Conservation (phyloP, 2,113 vertebrate genomes). For the Lutjanus erythropterus region DNA sequence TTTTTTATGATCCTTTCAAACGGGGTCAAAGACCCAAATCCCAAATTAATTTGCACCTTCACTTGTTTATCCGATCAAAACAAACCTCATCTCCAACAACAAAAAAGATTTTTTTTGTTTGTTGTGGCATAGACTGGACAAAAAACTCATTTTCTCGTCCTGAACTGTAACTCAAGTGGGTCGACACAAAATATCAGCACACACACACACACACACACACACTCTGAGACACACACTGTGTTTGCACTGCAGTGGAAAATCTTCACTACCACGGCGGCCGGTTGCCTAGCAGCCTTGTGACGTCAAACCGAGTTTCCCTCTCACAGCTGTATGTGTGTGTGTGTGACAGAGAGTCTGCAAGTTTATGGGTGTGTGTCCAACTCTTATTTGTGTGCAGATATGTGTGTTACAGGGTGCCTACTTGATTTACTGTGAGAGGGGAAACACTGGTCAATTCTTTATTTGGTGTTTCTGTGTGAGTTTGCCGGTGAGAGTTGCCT, state of each 20-base stretch:
- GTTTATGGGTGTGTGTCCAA: conserved; percentile 51
- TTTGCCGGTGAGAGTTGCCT: neutral
- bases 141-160: conserved; percentile 27
- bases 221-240: conserved; percentile 31
- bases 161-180: conserved; percentile 52
- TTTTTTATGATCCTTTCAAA: conserved; percentile 22
- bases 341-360: conserved; percentile 35
- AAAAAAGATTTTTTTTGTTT: neutral
- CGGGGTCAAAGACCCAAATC: neutral
- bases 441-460: conserved; percentile 77
- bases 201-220: conserved; percentile 25
- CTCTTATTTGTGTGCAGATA: conserved; percentile 18
- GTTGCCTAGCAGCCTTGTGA: conserved; percentile 85
- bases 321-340: conserved; percentile 83
- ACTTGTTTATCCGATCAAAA: neutral
- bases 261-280: conserved; percentile 83
- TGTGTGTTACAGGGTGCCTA: conserved; percentile 21
- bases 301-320: conserved; percentile 88
- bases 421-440: conserved; percentile 56
- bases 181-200: conserved; percentile 26
- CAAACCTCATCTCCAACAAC: neutral
- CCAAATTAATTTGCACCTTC: neutral
- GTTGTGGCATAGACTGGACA: neutral
- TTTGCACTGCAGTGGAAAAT: conserved; percentile 87
- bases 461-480: conserved; percentile 49